A percentile compares a stretch with the other conserved stretches of the same genome.
Evolutionary conservation across 2,113 vertebrate genomes (phyloP).

Genomic region (Cyanoliseus patagonus): DNA sequence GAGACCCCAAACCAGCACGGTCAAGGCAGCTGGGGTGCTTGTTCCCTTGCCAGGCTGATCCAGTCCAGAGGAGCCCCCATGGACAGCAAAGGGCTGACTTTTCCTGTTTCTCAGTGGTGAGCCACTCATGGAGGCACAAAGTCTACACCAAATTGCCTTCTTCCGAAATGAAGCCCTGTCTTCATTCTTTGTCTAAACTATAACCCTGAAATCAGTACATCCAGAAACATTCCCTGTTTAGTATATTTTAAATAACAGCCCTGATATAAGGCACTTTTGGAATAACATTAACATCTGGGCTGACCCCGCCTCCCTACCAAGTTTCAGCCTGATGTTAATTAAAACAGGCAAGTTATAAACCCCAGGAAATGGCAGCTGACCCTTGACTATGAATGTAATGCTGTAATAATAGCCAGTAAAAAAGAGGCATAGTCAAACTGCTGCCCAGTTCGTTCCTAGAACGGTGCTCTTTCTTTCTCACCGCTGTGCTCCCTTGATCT

Average conservation of each 20-base stretch:
- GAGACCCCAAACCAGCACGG: not conserved
- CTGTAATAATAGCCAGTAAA: constrained; percentile 81
- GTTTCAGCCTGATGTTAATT: constrained; percentile 83
- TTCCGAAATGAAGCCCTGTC: not conserved
- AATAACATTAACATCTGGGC: constrained; percentile 83
- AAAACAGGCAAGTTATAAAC: constrained; percentile 86
- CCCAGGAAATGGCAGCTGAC: constrained; percentile 86
- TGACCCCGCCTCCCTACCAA: constrained; percentile 75
- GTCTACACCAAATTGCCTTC: not conserved
- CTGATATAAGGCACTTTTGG: constrained; percentile 77
- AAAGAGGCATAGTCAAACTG: constrained; percentile 68
- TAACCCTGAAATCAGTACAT: not conserved
- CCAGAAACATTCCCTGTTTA: not conserved
- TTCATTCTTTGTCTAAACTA: constrained; percentile 8
- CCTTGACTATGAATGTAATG: constrained; percentile 80
- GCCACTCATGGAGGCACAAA: not conserved
- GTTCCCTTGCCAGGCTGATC: not conserved
- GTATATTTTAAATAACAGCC: constrained; percentile 67
- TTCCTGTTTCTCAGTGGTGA: not conserved
- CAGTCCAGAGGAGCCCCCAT: not conserved
- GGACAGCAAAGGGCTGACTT: not conserved
- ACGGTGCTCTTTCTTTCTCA: constrained; percentile 63
- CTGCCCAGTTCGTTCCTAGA: constrained; percentile 71
- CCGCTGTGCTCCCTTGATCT: constrained; percentile 10
- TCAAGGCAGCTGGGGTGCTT: not conserved